phyloP scores from a whole-genome alignment of 2,797 vertebrate genomes.

The Arrhamphus sclerolepis region DNA sequence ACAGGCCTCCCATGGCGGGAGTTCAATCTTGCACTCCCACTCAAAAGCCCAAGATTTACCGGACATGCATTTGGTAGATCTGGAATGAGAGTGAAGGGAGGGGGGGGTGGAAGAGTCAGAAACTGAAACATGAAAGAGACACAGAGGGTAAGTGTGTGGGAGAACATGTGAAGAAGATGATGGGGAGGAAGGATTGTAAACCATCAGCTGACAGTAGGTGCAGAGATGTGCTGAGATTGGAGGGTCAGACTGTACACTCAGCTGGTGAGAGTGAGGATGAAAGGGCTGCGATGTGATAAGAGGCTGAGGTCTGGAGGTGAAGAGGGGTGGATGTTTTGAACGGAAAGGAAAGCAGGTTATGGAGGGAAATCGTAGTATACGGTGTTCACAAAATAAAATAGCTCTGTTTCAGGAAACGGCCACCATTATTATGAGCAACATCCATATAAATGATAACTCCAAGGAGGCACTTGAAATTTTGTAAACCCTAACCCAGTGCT shows the following conservation, averaged over 20 bases:
- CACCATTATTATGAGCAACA: too few species aligned
- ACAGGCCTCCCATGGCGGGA: constrained; percentile 29
- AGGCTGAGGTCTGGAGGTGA: constrained; percentile 37
- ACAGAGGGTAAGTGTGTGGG: constrained; percentile 7
- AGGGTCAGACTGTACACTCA: constrained; percentile 41
- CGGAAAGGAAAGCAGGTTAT: constrained; percentile 2
- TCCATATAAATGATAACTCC: too few species aligned
- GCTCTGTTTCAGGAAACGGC: too few species aligned
- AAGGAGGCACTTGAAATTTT: too few species aligned
- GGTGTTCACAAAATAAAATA: neutral
- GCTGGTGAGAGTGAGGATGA: constrained; percentile 27
- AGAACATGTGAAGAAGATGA: constrained; percentile 1
- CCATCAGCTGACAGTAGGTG: constrained; percentile 23
- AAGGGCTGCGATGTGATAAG: constrained; percentile 47
- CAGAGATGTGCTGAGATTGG: constrained; percentile 52
- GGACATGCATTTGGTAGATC: constrained; percentile 29
- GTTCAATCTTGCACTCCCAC: constrained; percentile 43
- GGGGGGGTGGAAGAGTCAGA: constrained; percentile 3
- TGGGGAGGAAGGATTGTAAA: neutral
- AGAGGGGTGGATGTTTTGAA: constrained; percentile 6
- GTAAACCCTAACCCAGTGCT: too few species aligned
- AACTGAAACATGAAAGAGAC: constrained; percentile 22
- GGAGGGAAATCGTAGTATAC: constrained; percentile 9
- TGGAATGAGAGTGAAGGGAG: neutral
- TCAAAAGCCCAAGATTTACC: constrained; percentile 39